phyloP scores from a whole-genome alignment of 2,113 vertebrate species.

The Bujurquina vittata region DNA sequence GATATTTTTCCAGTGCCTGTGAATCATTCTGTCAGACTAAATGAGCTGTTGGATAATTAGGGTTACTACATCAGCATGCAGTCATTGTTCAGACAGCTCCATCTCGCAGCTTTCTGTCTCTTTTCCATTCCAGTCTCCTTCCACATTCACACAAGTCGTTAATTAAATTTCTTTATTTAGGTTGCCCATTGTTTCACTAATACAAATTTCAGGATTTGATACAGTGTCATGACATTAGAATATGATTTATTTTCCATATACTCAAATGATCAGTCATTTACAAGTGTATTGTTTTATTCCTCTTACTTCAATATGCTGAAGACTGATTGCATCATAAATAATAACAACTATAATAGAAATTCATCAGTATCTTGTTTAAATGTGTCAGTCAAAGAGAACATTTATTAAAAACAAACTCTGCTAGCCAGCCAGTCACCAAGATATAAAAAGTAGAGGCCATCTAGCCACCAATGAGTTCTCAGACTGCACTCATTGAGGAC shows the following conservation, averaged over 20 bases:
- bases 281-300: neutral
- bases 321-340: neutral
- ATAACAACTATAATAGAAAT: neutral
- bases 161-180: neutral
- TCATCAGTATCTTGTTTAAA: neutral
- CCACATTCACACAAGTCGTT: neutral
- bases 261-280: neutral
- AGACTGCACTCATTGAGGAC: neutral
- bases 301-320: neutral
- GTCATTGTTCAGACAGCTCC: conserved; percentile 53
- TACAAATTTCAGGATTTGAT: neutral
- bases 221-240: neutral
- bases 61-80: conserved; percentile 50
- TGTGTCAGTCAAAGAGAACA: neutral
- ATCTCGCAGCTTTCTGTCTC: conserved; percentile 35
- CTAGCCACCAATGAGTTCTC: neutral
- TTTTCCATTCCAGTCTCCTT: conserved; percentile 36
- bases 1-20: conserved; percentile 46
- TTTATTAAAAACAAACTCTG: neutral
- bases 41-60: conserved; percentile 61
- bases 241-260: conserved; percentile 3
- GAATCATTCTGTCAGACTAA: conserved; percentile 64
- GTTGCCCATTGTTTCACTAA: neutral
- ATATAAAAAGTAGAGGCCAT: neutral
- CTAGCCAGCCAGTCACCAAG: neutral